Evolutionary conservation across 2,888 invertebrate genomes (phyloP).

Genomic region (Pyrrhopygopsis socrates): DNA sequence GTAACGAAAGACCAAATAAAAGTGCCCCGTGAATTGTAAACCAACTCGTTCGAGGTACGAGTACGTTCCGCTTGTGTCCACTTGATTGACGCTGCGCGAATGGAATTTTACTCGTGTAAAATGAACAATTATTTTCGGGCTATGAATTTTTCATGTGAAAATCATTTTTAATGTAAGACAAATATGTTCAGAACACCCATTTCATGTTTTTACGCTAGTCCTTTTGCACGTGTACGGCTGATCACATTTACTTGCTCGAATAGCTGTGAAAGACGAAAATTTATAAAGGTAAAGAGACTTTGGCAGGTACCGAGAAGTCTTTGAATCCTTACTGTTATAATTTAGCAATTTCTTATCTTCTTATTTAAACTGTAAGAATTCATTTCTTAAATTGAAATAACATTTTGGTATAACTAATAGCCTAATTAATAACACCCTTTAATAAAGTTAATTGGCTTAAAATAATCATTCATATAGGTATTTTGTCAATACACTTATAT

Average conservation of each 20-base stretch:
- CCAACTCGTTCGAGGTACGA: conserved; percentile 27
- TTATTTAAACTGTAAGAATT: no score
- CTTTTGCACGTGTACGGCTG: neutral
- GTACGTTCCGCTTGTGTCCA: conserved; percentile 30
- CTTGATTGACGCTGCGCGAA: conserved; percentile 26
- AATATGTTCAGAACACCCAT: neutral
- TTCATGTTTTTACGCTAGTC: neutral
- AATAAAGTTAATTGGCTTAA: no score
- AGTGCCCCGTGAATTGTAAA: conserved; percentile 26
- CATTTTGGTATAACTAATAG: no score
- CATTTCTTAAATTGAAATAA: no score
- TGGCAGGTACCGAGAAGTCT: no score
- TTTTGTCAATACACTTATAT: no score
- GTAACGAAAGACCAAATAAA: conserved; percentile 29
- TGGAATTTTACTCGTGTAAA: conserved; percentile 35
- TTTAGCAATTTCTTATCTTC: no score
- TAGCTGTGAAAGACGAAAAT: no score
- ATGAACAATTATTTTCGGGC: conserved; percentile 47
- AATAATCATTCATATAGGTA: no score
- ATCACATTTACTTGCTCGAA: neutral
- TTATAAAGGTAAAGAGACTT: no score
- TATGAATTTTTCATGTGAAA: conserved; percentile 43
- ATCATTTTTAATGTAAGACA: conserved; percentile 20
- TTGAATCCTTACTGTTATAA: no score
- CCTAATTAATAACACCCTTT: no score